phyloP scores from a whole-genome alignment of 2,797 vertebrate species.

The Artibeus jamaicensis region DNA sequence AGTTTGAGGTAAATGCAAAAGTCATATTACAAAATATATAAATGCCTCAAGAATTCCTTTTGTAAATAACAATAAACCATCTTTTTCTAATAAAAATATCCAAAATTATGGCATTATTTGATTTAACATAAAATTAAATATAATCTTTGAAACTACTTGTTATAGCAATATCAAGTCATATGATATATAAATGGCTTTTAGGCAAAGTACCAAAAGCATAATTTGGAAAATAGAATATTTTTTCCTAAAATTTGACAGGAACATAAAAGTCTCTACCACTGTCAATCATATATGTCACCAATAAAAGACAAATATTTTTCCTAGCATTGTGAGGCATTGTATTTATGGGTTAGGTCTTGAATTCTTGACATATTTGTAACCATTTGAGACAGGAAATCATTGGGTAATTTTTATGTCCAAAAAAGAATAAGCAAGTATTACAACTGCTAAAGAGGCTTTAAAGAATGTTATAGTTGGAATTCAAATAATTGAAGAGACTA shows the following conservation, averaged over 20 bases:
- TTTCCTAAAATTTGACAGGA: slow-evolving; percentile 39
- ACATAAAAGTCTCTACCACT: slow-evolving; percentile 37
- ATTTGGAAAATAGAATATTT: slow-evolving; percentile 13
- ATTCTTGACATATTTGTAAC: slow-evolving; percentile 61
- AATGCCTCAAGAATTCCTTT: neutral
- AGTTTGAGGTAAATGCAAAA: neutral
- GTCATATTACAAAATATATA: neutral
- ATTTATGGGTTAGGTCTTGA: neutral
- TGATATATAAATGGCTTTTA: neutral
- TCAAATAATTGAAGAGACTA: slow-evolving; percentile 29
- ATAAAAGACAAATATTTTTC: slow-evolving; percentile 68
- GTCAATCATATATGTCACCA: slow-evolving; percentile 24
- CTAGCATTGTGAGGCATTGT: slow-evolving; percentile 15
- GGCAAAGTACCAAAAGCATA: neutral
- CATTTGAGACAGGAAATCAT: slow-evolving; percentile 46
- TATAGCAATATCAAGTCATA: neutral
- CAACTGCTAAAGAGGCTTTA: neutral
- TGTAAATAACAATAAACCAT: neutral
- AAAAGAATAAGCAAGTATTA: slow-evolving; percentile 32
- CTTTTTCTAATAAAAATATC: neutral
- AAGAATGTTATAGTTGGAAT: neutral
- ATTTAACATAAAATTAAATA: slow-evolving; percentile 26
- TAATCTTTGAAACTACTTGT: neutral
- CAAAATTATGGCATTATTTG: neutral
- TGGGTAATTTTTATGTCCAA: slow-evolving; percentile 61